Conservation (phyloP, 2,888 invertebrate genomes). For the Phyto melanocephala region DNA sequence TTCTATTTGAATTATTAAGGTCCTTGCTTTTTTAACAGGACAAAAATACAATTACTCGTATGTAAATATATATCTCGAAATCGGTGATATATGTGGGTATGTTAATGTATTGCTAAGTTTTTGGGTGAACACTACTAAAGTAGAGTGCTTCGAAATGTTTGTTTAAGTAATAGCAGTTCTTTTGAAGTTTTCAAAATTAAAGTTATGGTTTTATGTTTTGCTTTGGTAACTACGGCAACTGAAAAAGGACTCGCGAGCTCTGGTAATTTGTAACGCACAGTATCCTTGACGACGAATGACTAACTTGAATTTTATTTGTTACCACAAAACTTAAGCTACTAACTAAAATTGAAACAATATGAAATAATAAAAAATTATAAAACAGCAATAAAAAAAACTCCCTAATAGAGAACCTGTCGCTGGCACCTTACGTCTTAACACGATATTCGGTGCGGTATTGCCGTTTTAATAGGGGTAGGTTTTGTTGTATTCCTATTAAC, state of each 20-base stretch:
- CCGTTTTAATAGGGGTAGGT: conserved; percentile 53
- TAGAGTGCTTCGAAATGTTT: conserved; percentile 41
- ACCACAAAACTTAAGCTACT: conserved; percentile 75
- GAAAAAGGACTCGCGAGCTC: conserved; percentile 58
- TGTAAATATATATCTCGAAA: conserved; percentile 52
- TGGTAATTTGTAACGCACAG: conserved; percentile 71
- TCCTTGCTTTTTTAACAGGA: conserved; percentile 28
- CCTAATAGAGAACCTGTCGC: conserved; percentile 64
- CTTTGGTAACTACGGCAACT: conserved; percentile 66
- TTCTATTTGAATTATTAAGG: conserved; percentile 26
- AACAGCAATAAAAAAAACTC: conserved; percentile 63
- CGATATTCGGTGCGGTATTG: conserved; percentile 56
- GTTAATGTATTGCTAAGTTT: neutral
- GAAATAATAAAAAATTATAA: conserved; percentile 43
- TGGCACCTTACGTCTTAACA: conserved; percentile 63
- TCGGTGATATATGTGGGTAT: conserved; percentile 8
- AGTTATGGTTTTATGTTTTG: conserved; percentile 59
- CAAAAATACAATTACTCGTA: conserved; percentile 4
- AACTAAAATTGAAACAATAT: conserved; percentile 62
- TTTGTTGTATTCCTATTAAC: conserved; percentile 57
- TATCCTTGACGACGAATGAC: conserved; percentile 79
- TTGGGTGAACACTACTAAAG: conserved; percentile 23
- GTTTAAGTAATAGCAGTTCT: conserved; percentile 15
- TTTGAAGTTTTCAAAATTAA: conserved; percentile 29
- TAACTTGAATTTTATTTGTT: conserved; percentile 79